These are phyloP conservation scores for Tinea trinotella DNA, from an alignment of 2,888 invertebrate species.

Conservation along the genomic window DNA sequence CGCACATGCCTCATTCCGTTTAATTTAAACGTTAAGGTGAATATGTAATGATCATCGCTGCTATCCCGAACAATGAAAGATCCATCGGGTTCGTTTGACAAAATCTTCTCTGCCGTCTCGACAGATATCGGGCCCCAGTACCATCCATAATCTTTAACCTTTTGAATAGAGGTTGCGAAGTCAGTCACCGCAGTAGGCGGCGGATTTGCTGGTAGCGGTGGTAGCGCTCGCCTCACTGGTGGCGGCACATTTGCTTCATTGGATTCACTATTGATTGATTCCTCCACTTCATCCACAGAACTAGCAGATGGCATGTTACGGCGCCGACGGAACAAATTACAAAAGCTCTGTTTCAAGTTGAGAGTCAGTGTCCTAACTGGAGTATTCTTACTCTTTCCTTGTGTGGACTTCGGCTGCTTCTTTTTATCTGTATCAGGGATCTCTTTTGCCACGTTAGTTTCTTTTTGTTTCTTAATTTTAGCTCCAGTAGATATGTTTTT, in stretches of 20 bases:
- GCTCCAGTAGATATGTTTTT: constrained; percentile 74
- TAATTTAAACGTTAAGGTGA: constrained; percentile 92
- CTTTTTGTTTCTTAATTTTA: constrained; percentile 73
- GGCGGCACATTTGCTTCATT: not conserved
- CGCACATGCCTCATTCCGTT: constrained; percentile 93
- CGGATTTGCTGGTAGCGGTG: constrained; percentile 55
- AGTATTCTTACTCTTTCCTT: constrained; percentile 72
- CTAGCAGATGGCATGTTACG: constrained; percentile 37
- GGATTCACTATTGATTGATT: not conserved
- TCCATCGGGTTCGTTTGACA: constrained; percentile 93
- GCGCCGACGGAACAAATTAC: constrained; percentile 85
- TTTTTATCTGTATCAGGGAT: constrained; percentile 50
- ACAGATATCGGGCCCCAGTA: constrained; percentile 96
- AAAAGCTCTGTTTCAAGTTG: constrained; percentile 87
- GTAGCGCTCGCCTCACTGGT: constrained; percentile 48
- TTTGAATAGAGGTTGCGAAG: constrained; percentile 92
- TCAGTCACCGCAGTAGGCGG: constrained; percentile 75
- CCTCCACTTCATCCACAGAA: constrained; percentile 39
- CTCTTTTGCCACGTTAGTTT: constrained; percentile 48
- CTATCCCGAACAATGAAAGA: constrained; percentile 95
- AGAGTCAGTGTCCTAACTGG: constrained; percentile 78
- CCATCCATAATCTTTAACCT: constrained; percentile 96
- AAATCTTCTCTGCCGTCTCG: constrained; percentile 91
- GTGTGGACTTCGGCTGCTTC: constrained; percentile 48
- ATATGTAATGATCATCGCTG: constrained; percentile 95